Base-by-base conservation (phyloP, 2,888 invertebrate genomes). In the Balanococcus diminutus region DNA sequence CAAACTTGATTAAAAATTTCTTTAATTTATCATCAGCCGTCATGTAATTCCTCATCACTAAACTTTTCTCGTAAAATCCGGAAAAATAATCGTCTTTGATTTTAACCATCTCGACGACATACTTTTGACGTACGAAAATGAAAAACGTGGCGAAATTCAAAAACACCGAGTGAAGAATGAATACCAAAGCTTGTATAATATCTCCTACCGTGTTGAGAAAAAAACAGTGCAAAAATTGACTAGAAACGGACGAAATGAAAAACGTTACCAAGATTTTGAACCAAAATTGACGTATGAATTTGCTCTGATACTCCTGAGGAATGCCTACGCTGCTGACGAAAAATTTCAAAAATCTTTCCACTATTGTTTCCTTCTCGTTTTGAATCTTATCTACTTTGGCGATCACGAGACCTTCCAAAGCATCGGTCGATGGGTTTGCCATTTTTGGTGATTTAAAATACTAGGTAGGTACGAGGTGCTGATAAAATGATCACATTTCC, bases 11-110 rank as follows among this genome's bases (percentile, higher is more conserved):
- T 1, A 86, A n/a, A 46, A 86, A 86, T n/a, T 67, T 82, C 16
- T 82, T 61, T 9, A 86, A 86, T 32, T 82, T 46, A 42, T 82
- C 82, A 28, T 86, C 86, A 42, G 86, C 56, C 19, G 86, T 86
- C 82, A 86, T 82, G 32, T 86, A 86, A 42, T 86, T 86, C 36
- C 82, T 61, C 86, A 86, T 82, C 3, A 86, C 86, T 16, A 86
- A 82, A 82, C 86, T 86, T 72, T 86, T 86, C n/a, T 86, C 86
- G 46, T 86, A 86, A 42, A 82, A 86, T 1, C 82, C 81, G 8
- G 82, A 81, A 42, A 86, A 86, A 42, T 86, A 82, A 36, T 86
- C 31, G 5, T 61, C 82, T 72, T 86, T 86, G 3, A 82, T 86
- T 36, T 82, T 72, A 16, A 86, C 86, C 82, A 86, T 67, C 32